These are phyloP conservation scores for Oreochromis tanganicae DNA, from an alignment of 2,113 vertebrate species.

Conservation along the genomic window DNA sequence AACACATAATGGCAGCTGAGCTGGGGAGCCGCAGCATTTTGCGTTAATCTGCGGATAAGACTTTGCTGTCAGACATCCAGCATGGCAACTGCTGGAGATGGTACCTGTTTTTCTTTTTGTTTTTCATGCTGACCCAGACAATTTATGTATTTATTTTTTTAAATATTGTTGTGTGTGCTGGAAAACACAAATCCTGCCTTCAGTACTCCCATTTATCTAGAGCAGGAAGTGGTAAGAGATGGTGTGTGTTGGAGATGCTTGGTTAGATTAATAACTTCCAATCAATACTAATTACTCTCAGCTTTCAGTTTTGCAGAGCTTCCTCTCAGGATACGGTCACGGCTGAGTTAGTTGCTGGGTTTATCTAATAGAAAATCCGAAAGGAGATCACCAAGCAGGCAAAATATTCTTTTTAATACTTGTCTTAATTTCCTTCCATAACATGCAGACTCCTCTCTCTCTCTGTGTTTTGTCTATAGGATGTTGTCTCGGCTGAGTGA, in stretches of 20 bases:
- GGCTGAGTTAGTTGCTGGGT: background rate
- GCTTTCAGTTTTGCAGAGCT: conserved; percentile 17
- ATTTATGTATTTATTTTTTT: background rate
- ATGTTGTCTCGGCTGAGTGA: conserved; percentile 82
- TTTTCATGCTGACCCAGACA: background rate
- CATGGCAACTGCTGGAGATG: background rate
- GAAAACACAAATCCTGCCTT: background rate
- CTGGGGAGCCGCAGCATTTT: background rate
- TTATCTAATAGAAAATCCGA: background rate
- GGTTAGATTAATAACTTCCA: conserved; percentile 25
- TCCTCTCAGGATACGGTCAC: conserved; percentile 23
- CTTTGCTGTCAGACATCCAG: background rate
- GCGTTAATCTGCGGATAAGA: background rate
- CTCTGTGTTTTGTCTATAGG: conserved; percentile 24
- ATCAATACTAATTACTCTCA: conserved; percentile 26
- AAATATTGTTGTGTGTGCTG: background rate
- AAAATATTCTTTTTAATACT: background rate
- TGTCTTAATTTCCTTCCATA: background rate
- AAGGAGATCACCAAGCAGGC: background rate
- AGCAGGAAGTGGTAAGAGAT: background rate
- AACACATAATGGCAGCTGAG: background rate
- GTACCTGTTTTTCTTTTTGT: background rate
- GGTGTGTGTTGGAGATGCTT: background rate
- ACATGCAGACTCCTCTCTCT: background rate
- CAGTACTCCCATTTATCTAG: background rate